Evolutionary conservation across 2,113 vertebrate genomes (phyloP).

Genomic region (Tonatia bakeri): DNA sequence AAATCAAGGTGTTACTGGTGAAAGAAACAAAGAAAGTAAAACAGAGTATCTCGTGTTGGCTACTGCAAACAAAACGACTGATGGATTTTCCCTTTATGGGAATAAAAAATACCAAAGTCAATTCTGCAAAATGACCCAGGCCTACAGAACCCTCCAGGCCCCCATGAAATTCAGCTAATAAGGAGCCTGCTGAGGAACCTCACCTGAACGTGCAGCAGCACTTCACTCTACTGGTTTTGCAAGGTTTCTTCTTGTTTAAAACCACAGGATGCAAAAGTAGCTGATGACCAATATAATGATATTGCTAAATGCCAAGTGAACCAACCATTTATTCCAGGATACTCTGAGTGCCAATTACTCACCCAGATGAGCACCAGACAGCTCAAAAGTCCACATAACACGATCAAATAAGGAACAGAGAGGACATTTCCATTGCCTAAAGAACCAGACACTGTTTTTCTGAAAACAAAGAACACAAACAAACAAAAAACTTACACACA

Average conservation of each 20-base stretch:
- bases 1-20: background rate
- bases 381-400: slow-evolving; percentile 28
- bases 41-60: background rate
- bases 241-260: slow-evolving; percentile 70
- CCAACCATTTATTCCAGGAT: slow-evolving; percentile 58
- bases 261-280: slow-evolving; percentile 59
- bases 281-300: slow-evolving; percentile 65
- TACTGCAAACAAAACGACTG: background rate
- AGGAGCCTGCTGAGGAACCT: background rate
- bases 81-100: background rate
- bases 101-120: background rate
- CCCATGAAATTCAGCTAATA: background rate
- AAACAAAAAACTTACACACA: background rate
- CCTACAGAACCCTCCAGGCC: background rate
- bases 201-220: background rate
- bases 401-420: slow-evolving; percentile 30
- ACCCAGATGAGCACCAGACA: slow-evolving; percentile 32
- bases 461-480: background rate
- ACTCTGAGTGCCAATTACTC: slow-evolving; percentile 51
- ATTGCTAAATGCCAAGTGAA: slow-evolving; percentile 55
- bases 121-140: background rate
- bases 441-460: slow-evolving; percentile 11
- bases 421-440: background rate
- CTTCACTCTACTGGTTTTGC: slow-evolving; percentile 63
- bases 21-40: slow-evolving; percentile 26